Percentiles rank a stretch among this genome's conserved stretches.
phyloP scores from a whole-genome alignment of 2,113 vertebrate species.

The Gracilinanus agilis region DNA sequence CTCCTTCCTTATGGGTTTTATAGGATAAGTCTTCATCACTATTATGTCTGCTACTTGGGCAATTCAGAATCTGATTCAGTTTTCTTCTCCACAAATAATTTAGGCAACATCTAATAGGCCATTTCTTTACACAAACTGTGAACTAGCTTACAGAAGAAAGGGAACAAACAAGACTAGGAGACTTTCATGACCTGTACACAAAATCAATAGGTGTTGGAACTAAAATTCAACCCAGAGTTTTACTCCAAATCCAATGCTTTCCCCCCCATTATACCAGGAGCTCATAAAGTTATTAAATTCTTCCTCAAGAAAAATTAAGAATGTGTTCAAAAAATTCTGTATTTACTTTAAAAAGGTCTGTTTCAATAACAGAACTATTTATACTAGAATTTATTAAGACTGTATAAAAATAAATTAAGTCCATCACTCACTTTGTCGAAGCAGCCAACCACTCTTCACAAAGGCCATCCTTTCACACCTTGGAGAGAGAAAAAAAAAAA shows the following conservation, averaged over 20 bases:
- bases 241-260: background rate
- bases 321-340: background rate
- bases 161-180: background rate
- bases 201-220: background rate
- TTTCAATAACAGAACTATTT: constrained; percentile 1
- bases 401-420: background rate
- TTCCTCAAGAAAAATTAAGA: constrained; percentile 15
- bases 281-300: constrained; percentile 1
- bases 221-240: background rate
- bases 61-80: constrained; percentile 10
- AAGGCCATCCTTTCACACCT: constrained; percentile 84
- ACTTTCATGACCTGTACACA: background rate
- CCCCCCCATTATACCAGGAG: background rate
- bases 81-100: background rate
- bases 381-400: background rate
- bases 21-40: background rate
- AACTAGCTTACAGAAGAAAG: background rate
- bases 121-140: background rate
- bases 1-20: background rate
- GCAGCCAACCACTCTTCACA: constrained; percentile 89
- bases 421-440: constrained; percentile 87
- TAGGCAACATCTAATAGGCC: background rate
- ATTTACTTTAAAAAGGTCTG: background rate
- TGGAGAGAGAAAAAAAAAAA: constrained; percentile 39
- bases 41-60: background rate